phyloP scores from a whole-genome alignment of 2,113 vertebrate species.

The Eleginops maclovinus region DNA sequence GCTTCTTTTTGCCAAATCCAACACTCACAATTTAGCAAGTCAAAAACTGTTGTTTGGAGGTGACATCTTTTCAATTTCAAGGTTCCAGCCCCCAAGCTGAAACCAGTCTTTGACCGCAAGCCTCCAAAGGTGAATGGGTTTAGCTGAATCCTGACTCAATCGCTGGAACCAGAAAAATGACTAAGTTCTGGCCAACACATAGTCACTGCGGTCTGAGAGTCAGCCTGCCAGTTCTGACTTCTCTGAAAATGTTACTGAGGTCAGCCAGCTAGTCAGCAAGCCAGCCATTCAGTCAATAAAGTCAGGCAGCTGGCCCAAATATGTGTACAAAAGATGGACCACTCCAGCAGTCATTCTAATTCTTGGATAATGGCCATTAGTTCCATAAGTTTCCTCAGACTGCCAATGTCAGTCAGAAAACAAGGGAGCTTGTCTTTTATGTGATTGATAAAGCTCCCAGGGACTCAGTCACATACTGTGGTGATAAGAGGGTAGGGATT shows the following conservation, averaged over 20 bases:
- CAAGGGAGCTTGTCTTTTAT: slow-evolving; percentile 25
- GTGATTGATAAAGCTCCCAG: slow-evolving; percentile 40
- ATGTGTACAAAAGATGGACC: slow-evolving; percentile 36
- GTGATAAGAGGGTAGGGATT: slow-evolving; percentile 27
- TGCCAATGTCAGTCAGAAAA: slow-evolving; percentile 30
- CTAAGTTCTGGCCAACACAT: slow-evolving; percentile 43
- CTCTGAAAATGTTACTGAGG: slow-evolving; percentile 51
- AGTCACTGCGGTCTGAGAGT: slow-evolving; percentile 60
- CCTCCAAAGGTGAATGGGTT: slow-evolving; percentile 66
- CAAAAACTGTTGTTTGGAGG: slow-evolving; percentile 53
- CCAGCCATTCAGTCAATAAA: slow-evolving; percentile 35
- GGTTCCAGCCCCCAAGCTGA: slow-evolving; percentile 19
- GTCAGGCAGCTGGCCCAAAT: slow-evolving; percentile 22
- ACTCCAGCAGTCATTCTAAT: slow-evolving; percentile 19
- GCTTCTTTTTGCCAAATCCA: slow-evolving; percentile 36
- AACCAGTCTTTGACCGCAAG: slow-evolving; percentile 25
- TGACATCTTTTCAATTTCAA: slow-evolving; percentile 56
- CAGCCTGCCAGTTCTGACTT: slow-evolving; percentile 35
- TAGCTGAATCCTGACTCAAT: slow-evolving; percentile 63
- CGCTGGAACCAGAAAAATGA: slow-evolving; percentile 56
- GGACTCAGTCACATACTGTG: slow-evolving; percentile 14
- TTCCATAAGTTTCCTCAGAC: slow-evolving; percentile 2
- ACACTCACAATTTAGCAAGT: slow-evolving; percentile 54
- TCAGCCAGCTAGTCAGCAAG: slow-evolving; percentile 51
- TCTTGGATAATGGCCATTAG: slow-evolving; percentile 22